Conservation (phyloP, 64 coral and sea anemone species). For the Cladopsammia gracilis region DNA sequence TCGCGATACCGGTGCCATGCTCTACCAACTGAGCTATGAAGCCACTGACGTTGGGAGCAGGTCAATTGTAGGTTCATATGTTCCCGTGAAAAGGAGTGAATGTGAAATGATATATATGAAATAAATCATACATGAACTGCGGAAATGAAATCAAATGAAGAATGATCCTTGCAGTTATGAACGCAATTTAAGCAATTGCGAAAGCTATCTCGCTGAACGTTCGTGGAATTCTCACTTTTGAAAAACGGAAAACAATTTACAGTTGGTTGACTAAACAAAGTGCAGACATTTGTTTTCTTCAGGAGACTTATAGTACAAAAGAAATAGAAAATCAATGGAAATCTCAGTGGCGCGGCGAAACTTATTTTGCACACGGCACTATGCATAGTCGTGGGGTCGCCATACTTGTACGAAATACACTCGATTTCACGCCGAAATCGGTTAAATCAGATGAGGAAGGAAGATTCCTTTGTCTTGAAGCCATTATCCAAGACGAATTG, state of each 20-base stretch:
- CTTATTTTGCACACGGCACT: slow-evolving; percentile 54
- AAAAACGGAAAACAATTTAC: slow-evolving; percentile 47
- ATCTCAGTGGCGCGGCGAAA: slow-evolving; percentile 43
- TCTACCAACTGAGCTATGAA: too few relatives aligned
- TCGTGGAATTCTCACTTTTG: slow-evolving; percentile 9
- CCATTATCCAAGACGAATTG: slow-evolving; percentile 1
- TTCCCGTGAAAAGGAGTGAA: too few relatives aligned
- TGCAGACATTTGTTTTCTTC: slow-evolving; percentile 64
- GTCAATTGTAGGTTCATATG: too few relatives aligned
- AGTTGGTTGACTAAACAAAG: slow-evolving; percentile 44
- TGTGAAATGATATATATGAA: too few relatives aligned
- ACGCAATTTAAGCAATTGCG: too few relatives aligned
- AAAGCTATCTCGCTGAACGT: slow-evolving; percentile 65
- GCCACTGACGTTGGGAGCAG: too few relatives aligned
- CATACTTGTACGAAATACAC: not conserved
- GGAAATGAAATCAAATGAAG: too few relatives aligned
- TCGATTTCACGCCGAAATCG: slow-evolving; percentile 39
- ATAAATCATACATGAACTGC: too few relatives aligned
- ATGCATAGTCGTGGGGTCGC: slow-evolving; percentile 38
- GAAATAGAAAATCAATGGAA: slow-evolving; percentile 49
- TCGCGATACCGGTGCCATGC: too few relatives aligned
- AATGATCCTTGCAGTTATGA: too few relatives aligned
- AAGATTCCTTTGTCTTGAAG: slow-evolving; percentile 34
- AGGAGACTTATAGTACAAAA: slow-evolving; percentile 54
- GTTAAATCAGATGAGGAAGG: not conserved